These are phyloP conservation scores for Apotomis capreana DNA, from an alignment of 2,888 invertebrate genomes.

Conservation along the genomic window DNA sequence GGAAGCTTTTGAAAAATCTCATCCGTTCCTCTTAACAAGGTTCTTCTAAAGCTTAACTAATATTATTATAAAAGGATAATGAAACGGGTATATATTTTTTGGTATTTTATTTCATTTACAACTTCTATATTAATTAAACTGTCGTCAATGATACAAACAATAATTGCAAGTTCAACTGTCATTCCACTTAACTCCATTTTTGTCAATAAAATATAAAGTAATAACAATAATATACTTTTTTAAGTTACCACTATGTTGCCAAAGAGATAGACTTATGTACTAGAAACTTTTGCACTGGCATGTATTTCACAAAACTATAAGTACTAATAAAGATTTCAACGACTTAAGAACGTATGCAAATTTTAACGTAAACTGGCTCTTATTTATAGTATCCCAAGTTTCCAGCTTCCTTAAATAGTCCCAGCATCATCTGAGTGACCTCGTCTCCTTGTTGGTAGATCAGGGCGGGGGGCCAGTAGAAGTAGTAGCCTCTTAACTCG, in stretches of 20 bases:
- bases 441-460: conserved; percentile 87
- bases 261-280: too few species aligned
- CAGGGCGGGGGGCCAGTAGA: conserved; percentile 86
- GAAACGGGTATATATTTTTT: neutral
- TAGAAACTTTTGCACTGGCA: too few species aligned
- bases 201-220: too few species aligned
- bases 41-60: too few species aligned
- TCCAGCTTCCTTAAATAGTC: conserved; percentile 75
- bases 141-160: conserved; percentile 3
- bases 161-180: neutral
- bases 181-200: conserved; percentile 5
- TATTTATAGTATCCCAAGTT: conserved; percentile 71
- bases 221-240: too few species aligned
- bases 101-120: neutral
- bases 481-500: conserved; percentile 87
- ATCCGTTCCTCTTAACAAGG: too few species aligned
- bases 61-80: too few species aligned
- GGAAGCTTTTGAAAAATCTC: too few species aligned
- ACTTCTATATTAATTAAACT: neutral
- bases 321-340: too few species aligned
- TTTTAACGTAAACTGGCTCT: too few species aligned
- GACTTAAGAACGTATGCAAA: neutral
- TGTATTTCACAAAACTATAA: too few species aligned
- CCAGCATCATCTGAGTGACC: conserved; percentile 84
- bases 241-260: too few species aligned